Percentiles rank a stretch among this genome's conserved stretches.
Evolutionary conservation across 2,113 vertebrate genomes (phyloP).

Genomic region (Ivindomyrus marchei): DNA sequence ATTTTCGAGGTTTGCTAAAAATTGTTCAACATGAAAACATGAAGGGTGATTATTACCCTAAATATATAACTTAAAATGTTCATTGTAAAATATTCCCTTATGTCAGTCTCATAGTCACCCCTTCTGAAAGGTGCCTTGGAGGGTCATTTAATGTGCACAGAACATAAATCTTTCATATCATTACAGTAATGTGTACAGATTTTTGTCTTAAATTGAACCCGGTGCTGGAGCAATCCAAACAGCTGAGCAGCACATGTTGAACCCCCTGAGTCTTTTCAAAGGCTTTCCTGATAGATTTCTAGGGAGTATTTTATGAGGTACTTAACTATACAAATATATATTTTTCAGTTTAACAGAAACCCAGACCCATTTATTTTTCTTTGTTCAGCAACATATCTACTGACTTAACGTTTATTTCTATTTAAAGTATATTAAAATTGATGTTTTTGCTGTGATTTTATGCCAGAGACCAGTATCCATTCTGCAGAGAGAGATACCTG

Average conservation of each 20-base stretch:
- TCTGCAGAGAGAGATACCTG: neutral
- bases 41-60: slow-evolving; percentile 66
- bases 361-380: slow-evolving; percentile 21
- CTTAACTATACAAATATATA: slow-evolving; percentile 59
- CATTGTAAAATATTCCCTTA: slow-evolving; percentile 63
- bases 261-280: slow-evolving; percentile 56
- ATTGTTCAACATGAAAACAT: slow-evolving; percentile 49
- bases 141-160: slow-evolving; percentile 49
- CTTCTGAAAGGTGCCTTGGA: slow-evolving; percentile 59
- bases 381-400: slow-evolving; percentile 10
- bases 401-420: slow-evolving; percentile 12
- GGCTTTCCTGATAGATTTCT: slow-evolving; percentile 64
- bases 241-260: slow-evolving; percentile 78
- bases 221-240: slow-evolving; percentile 44
- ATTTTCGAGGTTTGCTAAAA: slow-evolving; percentile 39
- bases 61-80: slow-evolving; percentile 60
- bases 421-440: slow-evolving; percentile 1
- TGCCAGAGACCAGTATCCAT: neutral
- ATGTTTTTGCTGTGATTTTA: neutral
- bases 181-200: slow-evolving; percentile 57
- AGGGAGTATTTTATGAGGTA: slow-evolving; percentile 60
- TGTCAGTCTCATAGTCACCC: slow-evolving; percentile 71
- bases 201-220: slow-evolving; percentile 46
- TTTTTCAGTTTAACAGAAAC: slow-evolving; percentile 40
- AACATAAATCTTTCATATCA: slow-evolving; percentile 75